phyloP scores from a whole-genome alignment of 2,797 vertebrate genomes.

The Steatocranus sp. region DNA sequence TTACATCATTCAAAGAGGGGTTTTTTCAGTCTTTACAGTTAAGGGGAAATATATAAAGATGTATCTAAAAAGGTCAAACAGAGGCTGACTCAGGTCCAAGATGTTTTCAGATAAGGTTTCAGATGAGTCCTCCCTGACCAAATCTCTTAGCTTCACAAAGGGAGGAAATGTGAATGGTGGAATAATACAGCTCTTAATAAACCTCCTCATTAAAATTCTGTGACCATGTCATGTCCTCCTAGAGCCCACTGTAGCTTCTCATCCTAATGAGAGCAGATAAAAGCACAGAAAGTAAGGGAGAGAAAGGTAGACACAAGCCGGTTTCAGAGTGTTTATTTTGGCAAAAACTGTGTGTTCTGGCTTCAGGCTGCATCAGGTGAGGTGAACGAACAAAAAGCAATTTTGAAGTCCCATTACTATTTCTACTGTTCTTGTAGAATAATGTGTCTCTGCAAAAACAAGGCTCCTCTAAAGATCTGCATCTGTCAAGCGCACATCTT shows the following conservation, averaged over 20 bases:
- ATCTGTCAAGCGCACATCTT: slow-evolving; percentile 22
- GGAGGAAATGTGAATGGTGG: background rate
- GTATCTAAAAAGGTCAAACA: background rate
- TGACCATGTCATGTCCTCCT: slow-evolving; percentile 26
- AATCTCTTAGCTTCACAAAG: background rate
- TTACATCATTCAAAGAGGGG: background rate
- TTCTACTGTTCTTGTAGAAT: slow-evolving; percentile 21
- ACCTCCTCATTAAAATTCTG: slow-evolving; percentile 46
- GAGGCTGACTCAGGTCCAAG: background rate
- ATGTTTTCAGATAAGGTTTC: slow-evolving; percentile 4
- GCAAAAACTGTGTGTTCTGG: slow-evolving; percentile 3
- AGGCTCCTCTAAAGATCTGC: slow-evolving; percentile 12
- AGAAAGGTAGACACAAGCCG: slow-evolving; percentile 13
- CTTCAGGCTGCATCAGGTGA: background rate
- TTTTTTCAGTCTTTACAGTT: background rate
- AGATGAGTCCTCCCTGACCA: background rate
- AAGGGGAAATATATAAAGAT: background rate
- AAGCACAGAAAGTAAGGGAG: background rate
- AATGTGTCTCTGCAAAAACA: slow-evolving; percentile 19
- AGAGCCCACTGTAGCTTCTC: slow-evolving; percentile 18
- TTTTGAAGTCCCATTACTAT: slow-evolving; percentile 41
- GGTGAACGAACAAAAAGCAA: slow-evolving; percentile 34
- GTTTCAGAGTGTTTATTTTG: slow-evolving; percentile 38
- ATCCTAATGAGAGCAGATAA: slow-evolving; percentile 40
- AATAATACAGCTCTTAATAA: slow-evolving; percentile 15